Conservation (phyloP, 2,113 vertebrate genomes). For the Nycticebus coucang region DNA sequence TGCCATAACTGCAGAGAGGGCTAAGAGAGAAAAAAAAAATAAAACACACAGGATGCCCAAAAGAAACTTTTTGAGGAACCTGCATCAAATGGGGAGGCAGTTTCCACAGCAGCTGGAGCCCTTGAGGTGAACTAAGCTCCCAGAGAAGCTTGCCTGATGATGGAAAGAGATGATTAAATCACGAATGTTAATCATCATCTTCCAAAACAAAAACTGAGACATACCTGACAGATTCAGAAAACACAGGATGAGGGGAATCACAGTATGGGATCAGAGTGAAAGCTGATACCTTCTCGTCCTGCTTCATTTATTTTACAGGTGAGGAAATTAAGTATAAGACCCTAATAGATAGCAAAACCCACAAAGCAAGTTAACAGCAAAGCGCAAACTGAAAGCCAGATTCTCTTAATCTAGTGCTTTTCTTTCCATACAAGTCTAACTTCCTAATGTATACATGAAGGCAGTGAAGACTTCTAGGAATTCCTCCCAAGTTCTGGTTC, state of each 20-base stretch:
- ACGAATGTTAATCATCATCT: neutral
- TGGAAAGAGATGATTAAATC: neutral
- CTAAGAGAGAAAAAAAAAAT: neutral
- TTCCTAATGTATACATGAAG: neutral
- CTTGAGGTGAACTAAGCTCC: neutral
- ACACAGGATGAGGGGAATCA: neutral
- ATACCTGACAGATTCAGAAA: neutral
- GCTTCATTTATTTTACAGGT: neutral
- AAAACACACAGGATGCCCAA: neutral
- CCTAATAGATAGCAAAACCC: neutral
- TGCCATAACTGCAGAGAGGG: neutral
- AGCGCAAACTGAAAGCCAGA: neutral
- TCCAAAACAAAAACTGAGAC: neutral
- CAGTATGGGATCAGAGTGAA: neutral
- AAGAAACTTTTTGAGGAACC: neutral
- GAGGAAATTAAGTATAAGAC: neutral
- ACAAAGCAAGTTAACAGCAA: neutral
- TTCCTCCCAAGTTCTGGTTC: neutral
- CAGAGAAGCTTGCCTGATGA: neutral
- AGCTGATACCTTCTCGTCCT: neutral
- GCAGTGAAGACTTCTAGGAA: neutral
- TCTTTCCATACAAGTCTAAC: neutral
- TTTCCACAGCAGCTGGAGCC: neutral
- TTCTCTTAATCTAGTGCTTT: neutral
- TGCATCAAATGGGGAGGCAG: neutral